Percentiles rank a stretch among this genome's conserved stretches.
Evolutionary conservation across 2,888 invertebrate species (phyloP).

Genomic region (Epistrophella euchroma): DNA sequence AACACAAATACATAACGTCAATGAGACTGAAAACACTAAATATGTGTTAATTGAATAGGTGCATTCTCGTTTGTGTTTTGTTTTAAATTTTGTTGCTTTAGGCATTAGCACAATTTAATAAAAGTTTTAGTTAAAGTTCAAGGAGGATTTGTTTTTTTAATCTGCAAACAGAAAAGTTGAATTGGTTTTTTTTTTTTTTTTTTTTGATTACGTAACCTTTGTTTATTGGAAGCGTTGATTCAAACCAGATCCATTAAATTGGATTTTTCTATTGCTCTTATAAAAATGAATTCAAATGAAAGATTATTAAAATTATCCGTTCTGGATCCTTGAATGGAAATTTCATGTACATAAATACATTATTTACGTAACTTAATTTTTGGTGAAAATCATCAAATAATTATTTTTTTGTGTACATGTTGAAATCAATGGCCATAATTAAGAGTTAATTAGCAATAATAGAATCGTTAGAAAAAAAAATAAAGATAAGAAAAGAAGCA

Average conservation of each 20-base stretch:
- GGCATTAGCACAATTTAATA: not conserved
- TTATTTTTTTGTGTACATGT: too few relatives aligned
- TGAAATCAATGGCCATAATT: too few relatives aligned
- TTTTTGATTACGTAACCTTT: not conserved
- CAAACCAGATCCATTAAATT: not conserved
- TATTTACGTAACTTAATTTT: too few relatives aligned
- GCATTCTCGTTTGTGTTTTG: not conserved
- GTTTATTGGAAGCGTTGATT: not conserved
- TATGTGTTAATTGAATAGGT: not conserved
- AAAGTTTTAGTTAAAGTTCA: constrained; percentile 1
- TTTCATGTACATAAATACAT: too few relatives aligned
- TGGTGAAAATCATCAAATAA: too few relatives aligned
- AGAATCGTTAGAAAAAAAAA: too few relatives aligned
- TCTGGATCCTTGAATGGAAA: not conserved
- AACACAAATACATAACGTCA: constrained; percentile 8
- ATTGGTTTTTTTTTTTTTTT: not conserved
- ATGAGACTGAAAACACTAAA: not conserved
- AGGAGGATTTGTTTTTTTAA: constrained; percentile 2
- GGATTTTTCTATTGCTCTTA: not conserved
- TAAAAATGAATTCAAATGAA: not conserved
- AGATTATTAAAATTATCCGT: not conserved
- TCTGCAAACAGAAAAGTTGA: not conserved
- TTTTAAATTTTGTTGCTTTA: not conserved
- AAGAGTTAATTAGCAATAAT: too few relatives aligned
- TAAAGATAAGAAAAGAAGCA: too few relatives aligned